A percentile compares a stretch with the other conserved stretches of the same genome.
Conservation (phyloP, 1,140 invertebrate genomes). For the Zaprionus taronus region DNA sequence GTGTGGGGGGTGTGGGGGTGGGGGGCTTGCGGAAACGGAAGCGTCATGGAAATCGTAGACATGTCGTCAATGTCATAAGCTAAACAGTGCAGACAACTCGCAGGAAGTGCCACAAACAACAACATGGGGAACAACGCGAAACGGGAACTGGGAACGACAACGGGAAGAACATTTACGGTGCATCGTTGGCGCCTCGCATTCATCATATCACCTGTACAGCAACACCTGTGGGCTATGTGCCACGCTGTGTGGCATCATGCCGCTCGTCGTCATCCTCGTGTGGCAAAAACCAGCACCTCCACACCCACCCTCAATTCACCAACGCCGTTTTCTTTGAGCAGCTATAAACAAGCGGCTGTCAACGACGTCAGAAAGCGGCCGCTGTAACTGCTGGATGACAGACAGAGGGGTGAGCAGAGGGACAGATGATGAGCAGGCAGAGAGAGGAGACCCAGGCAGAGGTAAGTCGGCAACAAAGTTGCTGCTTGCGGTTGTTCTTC, state of each 20-base stretch:
- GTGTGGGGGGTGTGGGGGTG: too few species aligned
- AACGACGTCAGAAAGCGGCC: constrained; percentile 35
- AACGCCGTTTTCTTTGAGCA: constrained; percentile 9
- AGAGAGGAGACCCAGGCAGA: background rate
- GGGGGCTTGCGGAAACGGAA: constrained; percentile 46
- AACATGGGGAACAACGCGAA: constrained; percentile 9
- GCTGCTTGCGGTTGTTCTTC: constrained; percentile 1
- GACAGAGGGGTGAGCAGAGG: background rate
- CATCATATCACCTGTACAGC: constrained; percentile 56
- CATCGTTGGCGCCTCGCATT: constrained; percentile 42
- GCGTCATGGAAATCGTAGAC: constrained; percentile 61
- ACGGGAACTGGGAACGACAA: background rate
- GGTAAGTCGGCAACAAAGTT: background rate
- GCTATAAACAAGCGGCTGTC: constrained; percentile 23
- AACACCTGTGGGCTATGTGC: constrained; percentile 44
- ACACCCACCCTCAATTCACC: background rate
- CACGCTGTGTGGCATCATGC: constrained; percentile 16
- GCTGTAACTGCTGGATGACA: background rate
- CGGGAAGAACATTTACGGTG: constrained; percentile 22
- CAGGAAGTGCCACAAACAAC: constrained; percentile 20
- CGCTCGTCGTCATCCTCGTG: constrained; percentile 1
- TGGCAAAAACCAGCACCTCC: background rate
- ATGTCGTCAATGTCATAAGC: constrained; percentile 68
- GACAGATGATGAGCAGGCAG: constrained; percentile 5
- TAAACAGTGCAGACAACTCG: constrained; percentile 38